These are phyloP conservation scores for Dicroscelio sp. DNA, from an alignment of 2,888 invertebrate genomes.

Conservation along the genomic window DNA sequence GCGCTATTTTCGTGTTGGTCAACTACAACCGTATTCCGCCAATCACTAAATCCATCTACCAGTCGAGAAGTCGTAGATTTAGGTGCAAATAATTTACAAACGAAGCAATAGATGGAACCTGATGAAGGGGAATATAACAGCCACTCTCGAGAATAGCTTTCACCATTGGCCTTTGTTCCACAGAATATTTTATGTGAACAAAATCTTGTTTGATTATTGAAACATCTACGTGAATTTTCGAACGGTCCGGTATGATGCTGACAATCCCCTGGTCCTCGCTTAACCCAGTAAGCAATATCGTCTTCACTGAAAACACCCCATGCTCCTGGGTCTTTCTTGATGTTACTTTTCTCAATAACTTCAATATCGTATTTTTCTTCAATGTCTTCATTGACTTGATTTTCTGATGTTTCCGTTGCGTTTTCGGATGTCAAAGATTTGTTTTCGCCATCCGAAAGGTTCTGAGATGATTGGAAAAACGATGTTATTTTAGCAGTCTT, in stretches of 20 bases:
- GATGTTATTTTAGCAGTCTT: constrained; percentile 55
- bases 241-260: constrained; percentile 65
- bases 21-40: constrained; percentile 57
- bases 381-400: not conserved
- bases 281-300: not conserved
- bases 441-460: no score
- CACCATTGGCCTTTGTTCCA: constrained; percentile 65
- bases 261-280: constrained; percentile 18
- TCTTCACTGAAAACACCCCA: not conserved
- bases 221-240: constrained; percentile 54
- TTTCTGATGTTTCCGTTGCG: not conserved
- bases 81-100: constrained; percentile 64
- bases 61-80: constrained; percentile 13
- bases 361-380: not conserved
- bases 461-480: constrained; percentile 39
- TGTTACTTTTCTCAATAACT: not conserved
- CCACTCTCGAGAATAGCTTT: constrained; percentile 75
- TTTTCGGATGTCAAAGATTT: no score
- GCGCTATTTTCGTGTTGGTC: constrained; percentile 50
- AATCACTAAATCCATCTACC: constrained; percentile 66
- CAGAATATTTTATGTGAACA: constrained; percentile 51
- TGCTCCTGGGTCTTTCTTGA: not conserved
- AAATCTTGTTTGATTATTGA: constrained; percentile 63
- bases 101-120: constrained; percentile 67
- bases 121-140: constrained; percentile 76